These are phyloP conservation scores for Batillaria attramentaria DNA, from an alignment of 1,140 invertebrate species.

Conservation along the genomic window DNA sequence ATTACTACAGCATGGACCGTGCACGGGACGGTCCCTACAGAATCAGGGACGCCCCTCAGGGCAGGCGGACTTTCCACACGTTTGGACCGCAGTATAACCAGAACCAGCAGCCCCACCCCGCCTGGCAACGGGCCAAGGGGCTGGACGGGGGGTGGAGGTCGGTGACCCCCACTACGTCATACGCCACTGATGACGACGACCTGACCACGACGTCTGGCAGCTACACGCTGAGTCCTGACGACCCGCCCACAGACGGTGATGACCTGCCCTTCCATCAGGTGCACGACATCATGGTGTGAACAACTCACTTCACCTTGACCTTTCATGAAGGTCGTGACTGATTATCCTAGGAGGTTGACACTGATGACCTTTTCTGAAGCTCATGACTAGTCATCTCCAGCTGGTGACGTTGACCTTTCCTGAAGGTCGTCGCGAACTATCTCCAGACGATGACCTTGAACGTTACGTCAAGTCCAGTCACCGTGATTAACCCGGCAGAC, in stretches of 20 bases:
- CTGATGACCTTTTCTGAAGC: no score
- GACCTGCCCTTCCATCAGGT: constrained; percentile 24
- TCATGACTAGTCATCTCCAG: no score
- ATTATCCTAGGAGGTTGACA: no score
- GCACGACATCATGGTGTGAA: constrained; percentile 33
- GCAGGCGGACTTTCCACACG: constrained; percentile 29
- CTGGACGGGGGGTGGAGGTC: constrained; percentile 36
- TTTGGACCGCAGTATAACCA: constrained; percentile 28
- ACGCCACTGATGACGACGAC: constrained; percentile 51
- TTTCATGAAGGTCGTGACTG: no score
- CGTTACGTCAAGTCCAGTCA: no score
- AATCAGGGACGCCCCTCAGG: not conserved
- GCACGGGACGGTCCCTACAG: constrained; percentile 17
- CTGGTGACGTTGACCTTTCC: no score
- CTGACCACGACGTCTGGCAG: constrained; percentile 63
- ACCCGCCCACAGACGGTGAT: constrained; percentile 24
- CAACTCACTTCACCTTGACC: no score
- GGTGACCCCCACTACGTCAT: constrained; percentile 4
- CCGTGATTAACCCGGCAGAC: no score
- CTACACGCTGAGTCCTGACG: constrained; percentile 61
- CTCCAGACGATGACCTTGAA: no score
- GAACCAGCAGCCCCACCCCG: constrained; percentile 27
- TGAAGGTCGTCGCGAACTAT: no score
- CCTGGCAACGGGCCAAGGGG: constrained; percentile 33
- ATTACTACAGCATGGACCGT: constrained; percentile 6